Base-by-base conservation (phyloP, 2,888 invertebrate species). In the Caenorhabditis sp. region DNA sequence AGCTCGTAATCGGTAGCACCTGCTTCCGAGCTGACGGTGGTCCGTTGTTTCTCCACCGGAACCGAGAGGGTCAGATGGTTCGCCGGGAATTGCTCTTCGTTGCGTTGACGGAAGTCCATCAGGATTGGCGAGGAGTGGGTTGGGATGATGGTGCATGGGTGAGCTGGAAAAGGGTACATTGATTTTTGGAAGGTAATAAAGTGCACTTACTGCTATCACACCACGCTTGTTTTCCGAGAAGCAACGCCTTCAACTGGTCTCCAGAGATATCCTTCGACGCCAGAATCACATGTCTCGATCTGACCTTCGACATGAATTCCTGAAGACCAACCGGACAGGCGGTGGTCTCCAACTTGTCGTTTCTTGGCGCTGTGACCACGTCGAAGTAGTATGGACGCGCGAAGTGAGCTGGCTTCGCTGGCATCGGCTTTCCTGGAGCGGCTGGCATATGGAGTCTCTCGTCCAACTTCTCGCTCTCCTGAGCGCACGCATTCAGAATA, bases 311-410 rank as follows among this genome's bases (percentile, higher is more conserved):
- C 26, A 76, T 64, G 47, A 84, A 84, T 41, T 84, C 84, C 26
- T 54, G 35, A 19, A 75, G 35, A 10, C 44, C 35, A 1, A 51
- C 59, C 4, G 61, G 72, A 6, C 51, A 49, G 1, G 70, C 38
- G n/a, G 79, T 70, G 3, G 72, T 66, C 63, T 80, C 70, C 16
- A 70, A 14, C 22, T 74, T 59, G 51, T 76, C 72, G 58, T 84
- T 80, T 44, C 64, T 54, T 19, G 84, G 84, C 35, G 66, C 47
- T 0, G 80, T 84, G 19, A 76, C 84, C 35, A 80, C 35, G 28
- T 84, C 84, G 47, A 84, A 80, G 28, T 69, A 84, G 56, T 74
- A 84, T 0, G 76, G 76, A 22, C 80, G 61, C 2, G 84, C 31
- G 35, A 84, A 76, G 19, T 73, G 70, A 44, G 38, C 38, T 1